A percentile compares a stretch with the other conserved stretches of the same genome.
Conservation (phyloP, 2,113 vertebrate species). For the Spea bombifrons region DNA sequence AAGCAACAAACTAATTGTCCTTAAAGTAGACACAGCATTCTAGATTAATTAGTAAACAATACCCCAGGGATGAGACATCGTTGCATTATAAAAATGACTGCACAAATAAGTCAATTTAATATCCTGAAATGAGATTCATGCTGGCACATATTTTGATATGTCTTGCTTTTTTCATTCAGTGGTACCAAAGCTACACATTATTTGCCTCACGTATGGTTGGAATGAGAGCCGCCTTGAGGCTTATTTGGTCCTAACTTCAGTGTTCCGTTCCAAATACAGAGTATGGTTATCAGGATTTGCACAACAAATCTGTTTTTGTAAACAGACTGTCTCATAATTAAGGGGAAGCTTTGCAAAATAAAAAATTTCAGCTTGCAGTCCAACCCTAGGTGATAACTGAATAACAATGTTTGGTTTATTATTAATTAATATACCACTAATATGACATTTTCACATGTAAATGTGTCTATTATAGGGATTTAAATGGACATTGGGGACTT, state of each 20-base stretch:
- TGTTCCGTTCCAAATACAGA: constrained; percentile 34
- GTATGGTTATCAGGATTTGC: constrained; percentile 22
- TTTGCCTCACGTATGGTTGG: not conserved
- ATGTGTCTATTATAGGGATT: not conserved
- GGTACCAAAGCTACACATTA: not conserved
- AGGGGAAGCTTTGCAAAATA: not conserved
- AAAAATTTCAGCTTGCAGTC: not conserved
- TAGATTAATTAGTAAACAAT: too few species aligned
- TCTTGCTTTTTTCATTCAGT: not conserved
- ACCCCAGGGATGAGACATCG: too few species aligned
- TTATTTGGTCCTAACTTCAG: constrained; percentile 15
- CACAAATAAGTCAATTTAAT: too few species aligned
- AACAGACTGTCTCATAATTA: constrained; percentile 25
- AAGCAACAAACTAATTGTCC: too few species aligned
- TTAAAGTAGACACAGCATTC: too few species aligned
- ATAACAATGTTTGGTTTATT: not conserved
- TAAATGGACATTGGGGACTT: not conserved
- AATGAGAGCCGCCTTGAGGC: constrained; percentile 7
- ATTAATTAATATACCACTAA: too few species aligned
- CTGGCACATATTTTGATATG: not conserved
- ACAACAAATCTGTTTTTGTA: constrained; percentile 38
- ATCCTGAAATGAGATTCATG: too few species aligned
- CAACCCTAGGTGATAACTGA: not conserved
- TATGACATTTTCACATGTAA: too few species aligned
- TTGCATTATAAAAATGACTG: too few species aligned